Evolutionary conservation across 2,888 invertebrate genomes (phyloP).

Genomic region (Criorhina ranunculi): DNA sequence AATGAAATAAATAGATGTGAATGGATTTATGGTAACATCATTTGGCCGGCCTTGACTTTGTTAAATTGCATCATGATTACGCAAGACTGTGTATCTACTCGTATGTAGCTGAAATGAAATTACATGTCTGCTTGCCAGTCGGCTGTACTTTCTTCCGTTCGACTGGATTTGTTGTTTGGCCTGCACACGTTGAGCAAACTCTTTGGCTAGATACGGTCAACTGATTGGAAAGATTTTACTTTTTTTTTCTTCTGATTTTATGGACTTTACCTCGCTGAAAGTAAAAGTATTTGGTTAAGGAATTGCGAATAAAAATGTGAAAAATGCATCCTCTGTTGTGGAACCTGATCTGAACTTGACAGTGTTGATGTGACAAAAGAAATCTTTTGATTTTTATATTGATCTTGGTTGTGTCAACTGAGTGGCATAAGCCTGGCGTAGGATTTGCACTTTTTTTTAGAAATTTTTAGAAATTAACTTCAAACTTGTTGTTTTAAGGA

Average conservation of each 20-base stretch:
- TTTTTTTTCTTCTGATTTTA: slow-evolving; percentile 11
- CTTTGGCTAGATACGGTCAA: slow-evolving; percentile 24
- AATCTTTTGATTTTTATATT: background rate
- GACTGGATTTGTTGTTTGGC: slow-evolving; percentile 31
- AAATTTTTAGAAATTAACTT: no score
- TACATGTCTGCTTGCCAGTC: no score
- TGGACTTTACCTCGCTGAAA: slow-evolving; percentile 26
- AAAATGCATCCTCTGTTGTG: slow-evolving; percentile 3
- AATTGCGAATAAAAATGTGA: background rate
- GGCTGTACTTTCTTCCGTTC: slow-evolving; percentile 9
- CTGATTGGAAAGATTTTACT: slow-evolving; percentile 23
- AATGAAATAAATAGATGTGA: no score
- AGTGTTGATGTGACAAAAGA: background rate
- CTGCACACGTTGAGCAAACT: background rate
- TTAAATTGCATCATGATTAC: slow-evolving; percentile 16
- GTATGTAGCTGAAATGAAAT: background rate
- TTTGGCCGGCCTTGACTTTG: slow-evolving; percentile 38
- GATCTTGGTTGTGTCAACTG: slow-evolving; percentile 16
- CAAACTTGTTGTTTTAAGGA: no score
- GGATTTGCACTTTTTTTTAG: no score
- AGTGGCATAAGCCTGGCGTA: background rate
- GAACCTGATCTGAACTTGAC: slow-evolving; percentile 20
- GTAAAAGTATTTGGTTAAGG: slow-evolving; percentile 36
- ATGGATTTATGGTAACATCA: background rate
- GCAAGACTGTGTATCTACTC: background rate